These are phyloP conservation scores for Apodemia hepburni DNA, from an alignment of 2,888 invertebrate genomes.

Conservation along the genomic window DNA sequence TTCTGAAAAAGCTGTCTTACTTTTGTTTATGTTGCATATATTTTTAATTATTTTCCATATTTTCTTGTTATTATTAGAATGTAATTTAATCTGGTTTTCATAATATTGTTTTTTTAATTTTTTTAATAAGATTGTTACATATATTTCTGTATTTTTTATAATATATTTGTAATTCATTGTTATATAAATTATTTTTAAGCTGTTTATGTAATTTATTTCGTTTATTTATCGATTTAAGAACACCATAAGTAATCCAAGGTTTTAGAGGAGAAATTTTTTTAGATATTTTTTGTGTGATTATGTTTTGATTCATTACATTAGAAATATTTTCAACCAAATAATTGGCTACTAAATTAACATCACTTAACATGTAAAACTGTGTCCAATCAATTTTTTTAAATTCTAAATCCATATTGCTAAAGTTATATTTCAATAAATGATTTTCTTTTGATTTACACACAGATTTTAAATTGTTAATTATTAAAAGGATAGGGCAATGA, in stretches of 20 bases:
- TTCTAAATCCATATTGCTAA: no score
- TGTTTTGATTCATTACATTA: neutral
- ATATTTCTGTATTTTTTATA: neutral
- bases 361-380: no score
- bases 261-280: neutral
- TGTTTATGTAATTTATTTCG: constrained; percentile 4
- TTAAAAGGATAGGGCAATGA: neutral
- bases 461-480: neutral
- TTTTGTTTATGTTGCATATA: neutral
- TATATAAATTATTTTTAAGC: neutral
- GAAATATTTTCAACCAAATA: no score
- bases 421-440: no score
- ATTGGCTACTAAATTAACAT: no score
- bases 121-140: neutral
- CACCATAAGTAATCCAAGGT: neutral
- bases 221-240: neutral
- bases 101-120: neutral
- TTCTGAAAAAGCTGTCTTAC: neutral
- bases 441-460: no score
- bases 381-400: no score
- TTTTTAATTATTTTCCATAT: constrained; percentile 2
- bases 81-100: constrained; percentile 2
- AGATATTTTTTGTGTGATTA: neutral
- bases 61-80: neutral
- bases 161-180: neutral